These are phyloP conservation scores for Enhydra lutris DNA, from an alignment of 2,113 vertebrate genomes.

Conservation along the genomic window DNA sequence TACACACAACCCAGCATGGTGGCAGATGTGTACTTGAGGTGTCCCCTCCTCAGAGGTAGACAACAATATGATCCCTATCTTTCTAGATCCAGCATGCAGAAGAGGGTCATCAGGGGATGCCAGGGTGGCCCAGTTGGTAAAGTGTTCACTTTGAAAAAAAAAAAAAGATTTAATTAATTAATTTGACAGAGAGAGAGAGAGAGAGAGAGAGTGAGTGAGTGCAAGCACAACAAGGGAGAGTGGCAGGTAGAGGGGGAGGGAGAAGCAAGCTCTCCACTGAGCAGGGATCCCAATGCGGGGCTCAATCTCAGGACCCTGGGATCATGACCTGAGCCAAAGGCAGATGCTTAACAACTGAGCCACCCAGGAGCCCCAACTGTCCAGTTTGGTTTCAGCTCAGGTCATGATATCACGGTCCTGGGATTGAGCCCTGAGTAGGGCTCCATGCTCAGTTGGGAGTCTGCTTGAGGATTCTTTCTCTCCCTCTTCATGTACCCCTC, in stretches of 20 bases:
- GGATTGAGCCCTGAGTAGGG: not conserved
- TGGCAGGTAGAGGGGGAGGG: too few species aligned
- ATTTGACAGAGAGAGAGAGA: too few species aligned
- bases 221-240: too few species aligned
- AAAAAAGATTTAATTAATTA: too few species aligned
- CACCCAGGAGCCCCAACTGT: not conserved
- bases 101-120: not conserved
- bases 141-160: too few species aligned
- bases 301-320: too few species aligned
- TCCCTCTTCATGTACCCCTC: not conserved
- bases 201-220: too few species aligned
- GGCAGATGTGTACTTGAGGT: too few species aligned
- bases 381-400: not conserved
- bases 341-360: too few species aligned
- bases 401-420: not conserved
- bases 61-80: not conserved
- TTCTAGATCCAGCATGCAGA: not conserved
- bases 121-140: not conserved
- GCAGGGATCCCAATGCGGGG: too few species aligned
- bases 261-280: too few species aligned
- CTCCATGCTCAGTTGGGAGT: not conserved
- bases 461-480: not conserved
- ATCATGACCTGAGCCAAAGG: too few species aligned
- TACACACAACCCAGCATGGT: not conserved
- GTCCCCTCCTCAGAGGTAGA: not conserved